Evolutionary conservation across 2,888 invertebrate genomes (phyloP), one percentile per base, ranked within the genome.

Genomic region (Agriopis aurantiaria): DNA sequence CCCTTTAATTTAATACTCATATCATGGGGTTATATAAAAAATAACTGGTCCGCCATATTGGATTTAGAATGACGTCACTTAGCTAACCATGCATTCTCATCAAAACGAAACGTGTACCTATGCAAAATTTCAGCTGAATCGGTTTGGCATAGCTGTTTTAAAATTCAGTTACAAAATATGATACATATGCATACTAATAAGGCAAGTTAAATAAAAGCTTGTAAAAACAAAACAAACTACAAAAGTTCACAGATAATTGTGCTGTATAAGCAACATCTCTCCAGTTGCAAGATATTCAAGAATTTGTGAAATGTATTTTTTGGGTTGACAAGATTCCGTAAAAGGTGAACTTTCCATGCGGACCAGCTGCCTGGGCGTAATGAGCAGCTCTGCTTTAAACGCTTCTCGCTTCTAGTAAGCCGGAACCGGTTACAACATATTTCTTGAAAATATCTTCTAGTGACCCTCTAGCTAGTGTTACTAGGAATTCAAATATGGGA

Each of bases 331-430:
- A 81, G 82, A 78, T 86, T 78, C 86, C 84, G 62, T 85, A 80
- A 77, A 83, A 62, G 80, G 83, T 65, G 61, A 83, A 83, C 84
- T 87, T 87, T 86, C 85, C 76, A 79, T 78, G 72, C 76, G 33
- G 33, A 67, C 55, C 55, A 45, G 51, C 41, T 52, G 55, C n/a
- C 59, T 63, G 66, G 58, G 61, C 49, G 55, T 66, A 62, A 66
- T 57, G 66, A 56, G 65, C 58, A 71, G 63, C 53, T 67, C 66
- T 58, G 61, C 62, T 66, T 66, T 66, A 64, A 63, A 60, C 55
- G 63, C 70, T 48, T 49, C 58, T 59, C 41, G 53, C 58, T 70
- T 58, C 66, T 71, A 66, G 59, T 63, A 49, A 70, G 17, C 53
- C 14, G 60, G 58, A 71, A 71, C 70, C 63, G 70, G 70, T 71